A percentile compares a stretch with the other conserved stretches of the same genome.
These are phyloP conservation scores for Anabas testudineus DNA, from an alignment of 2,797 vertebrate genomes.

Conservation along the genomic window DNA sequence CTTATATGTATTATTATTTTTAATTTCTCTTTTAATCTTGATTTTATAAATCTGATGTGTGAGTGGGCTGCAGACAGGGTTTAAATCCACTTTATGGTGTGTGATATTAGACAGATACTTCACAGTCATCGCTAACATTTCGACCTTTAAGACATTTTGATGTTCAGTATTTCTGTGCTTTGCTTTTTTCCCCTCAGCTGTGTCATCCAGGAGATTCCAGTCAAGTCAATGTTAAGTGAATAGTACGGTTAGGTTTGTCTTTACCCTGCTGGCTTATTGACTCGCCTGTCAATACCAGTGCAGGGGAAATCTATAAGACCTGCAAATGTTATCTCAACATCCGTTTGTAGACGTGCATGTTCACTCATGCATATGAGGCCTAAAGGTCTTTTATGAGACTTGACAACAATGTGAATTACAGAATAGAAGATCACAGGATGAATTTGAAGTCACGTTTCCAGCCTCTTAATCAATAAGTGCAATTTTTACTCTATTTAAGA, in stretches of 20 bases:
- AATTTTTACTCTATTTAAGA: too few species aligned
- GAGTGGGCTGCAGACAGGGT: too few species aligned
- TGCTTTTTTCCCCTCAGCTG: slow-evolving; percentile 27
- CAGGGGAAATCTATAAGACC: slow-evolving; percentile 71
- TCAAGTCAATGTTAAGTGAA: slow-evolving; percentile 81
- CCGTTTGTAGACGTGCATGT: slow-evolving; percentile 41
- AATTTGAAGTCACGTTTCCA: too few species aligned
- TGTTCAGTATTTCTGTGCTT: slow-evolving; percentile 39
- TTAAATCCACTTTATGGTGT: too few species aligned
- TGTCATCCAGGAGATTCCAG: slow-evolving; percentile 55
- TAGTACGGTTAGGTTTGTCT: slow-evolving; percentile 71
- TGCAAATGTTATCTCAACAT: slow-evolving; percentile 66
- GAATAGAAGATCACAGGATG: too few species aligned
- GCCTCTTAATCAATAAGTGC: too few species aligned
- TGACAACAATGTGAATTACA: not conserved
- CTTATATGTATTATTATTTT: too few species aligned
- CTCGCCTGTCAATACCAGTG: slow-evolving; percentile 75
- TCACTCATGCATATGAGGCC: slow-evolving; percentile 13
- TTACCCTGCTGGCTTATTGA: slow-evolving; percentile 74
- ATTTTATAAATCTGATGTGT: slow-evolving; percentile 5
- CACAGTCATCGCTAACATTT: slow-evolving; percentile 38
- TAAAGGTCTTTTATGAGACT: slow-evolving; percentile 35
- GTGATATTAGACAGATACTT: too few species aligned
- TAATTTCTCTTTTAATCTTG: too few species aligned
- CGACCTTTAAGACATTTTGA: slow-evolving; percentile 22